A percentile compares a stretch with the other conserved stretches of the same genome.
Evolutionary conservation across 2,888 invertebrate genomes (phyloP).

Genomic region (Euzophera pinguis): DNA sequence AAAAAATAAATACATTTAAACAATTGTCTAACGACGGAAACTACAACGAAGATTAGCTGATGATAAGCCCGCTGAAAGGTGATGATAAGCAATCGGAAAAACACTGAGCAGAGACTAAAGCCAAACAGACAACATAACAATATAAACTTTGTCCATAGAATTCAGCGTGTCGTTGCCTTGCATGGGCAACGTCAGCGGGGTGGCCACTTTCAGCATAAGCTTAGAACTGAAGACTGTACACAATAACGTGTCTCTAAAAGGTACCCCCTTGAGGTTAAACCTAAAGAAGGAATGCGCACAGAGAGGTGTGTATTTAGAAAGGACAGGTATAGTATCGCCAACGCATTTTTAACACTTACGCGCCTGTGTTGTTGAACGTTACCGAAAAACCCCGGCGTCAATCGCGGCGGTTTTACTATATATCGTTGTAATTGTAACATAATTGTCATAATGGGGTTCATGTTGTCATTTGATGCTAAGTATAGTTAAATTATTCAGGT

Average conservation of each 20-base stretch:
- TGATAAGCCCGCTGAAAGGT: too few species aligned
- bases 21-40: too few species aligned
- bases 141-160: conserved; percentile 74
- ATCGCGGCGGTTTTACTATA: too few species aligned
- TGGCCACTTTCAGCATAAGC: conserved; percentile 92
- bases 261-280: conserved; percentile 92
- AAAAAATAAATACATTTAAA: too few species aligned
- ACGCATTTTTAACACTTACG: conserved; percentile 79
- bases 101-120: too few species aligned
- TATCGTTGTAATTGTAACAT: too few species aligned
- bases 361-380: conserved; percentile 51
- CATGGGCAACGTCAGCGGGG: conserved; percentile 91
- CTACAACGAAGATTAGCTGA: too few species aligned
- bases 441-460: too few species aligned
- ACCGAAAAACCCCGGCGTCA: conserved; percentile 31
- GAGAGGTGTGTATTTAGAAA: conserved; percentile 90
- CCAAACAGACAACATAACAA: not conserved
- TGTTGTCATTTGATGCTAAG: too few species aligned
- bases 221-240: conserved; percentile 89
- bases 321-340: conserved; percentile 81
- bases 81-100: too few species aligned
- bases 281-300: conserved; percentile 96
- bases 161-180: conserved; percentile 94
- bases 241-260: conserved; percentile 89
- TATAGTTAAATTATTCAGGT: too few species aligned